Conservation (phyloP, 2,113 vertebrate species). For the Alexandromys fortis region DNA sequence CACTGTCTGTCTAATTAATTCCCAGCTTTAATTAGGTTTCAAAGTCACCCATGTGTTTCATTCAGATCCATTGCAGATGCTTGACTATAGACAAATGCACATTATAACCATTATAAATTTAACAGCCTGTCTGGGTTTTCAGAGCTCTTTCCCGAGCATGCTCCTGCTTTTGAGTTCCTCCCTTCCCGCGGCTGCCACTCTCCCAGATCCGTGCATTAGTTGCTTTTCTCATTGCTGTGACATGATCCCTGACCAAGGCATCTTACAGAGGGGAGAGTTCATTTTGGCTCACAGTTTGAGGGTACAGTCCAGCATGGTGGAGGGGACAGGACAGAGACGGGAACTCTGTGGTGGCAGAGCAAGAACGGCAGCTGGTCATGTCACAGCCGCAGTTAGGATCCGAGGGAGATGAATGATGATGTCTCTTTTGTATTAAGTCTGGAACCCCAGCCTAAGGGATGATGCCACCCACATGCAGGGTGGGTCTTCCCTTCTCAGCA, state of each 20-base stretch:
- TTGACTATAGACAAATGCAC: background rate
- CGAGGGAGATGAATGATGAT: background rate
- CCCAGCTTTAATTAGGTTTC: background rate
- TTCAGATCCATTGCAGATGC: background rate
- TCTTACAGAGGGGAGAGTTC: background rate
- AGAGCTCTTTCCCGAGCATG: background rate
- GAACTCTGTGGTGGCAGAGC: background rate
- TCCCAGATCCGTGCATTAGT: too few relatives aligned
- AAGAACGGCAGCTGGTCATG: accelerated
- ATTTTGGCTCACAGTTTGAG: background rate
- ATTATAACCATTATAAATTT: background rate
- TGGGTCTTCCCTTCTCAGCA: background rate
- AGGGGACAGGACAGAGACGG: background rate
- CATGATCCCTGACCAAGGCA: too few relatives aligned
- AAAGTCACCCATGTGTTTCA: background rate
- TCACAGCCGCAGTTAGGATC: background rate
- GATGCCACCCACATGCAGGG: background rate
- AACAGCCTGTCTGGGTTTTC: background rate
- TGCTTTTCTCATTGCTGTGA: background rate
- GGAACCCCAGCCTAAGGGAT: background rate
- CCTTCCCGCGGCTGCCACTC: background rate
- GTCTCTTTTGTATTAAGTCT: background rate
- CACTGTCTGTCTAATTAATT: background rate
- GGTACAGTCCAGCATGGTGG: background rate
- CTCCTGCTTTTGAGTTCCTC: background rate